Base-by-base conservation (phyloP, 1,140 invertebrate species). In the Orchestia grillus region DNA sequence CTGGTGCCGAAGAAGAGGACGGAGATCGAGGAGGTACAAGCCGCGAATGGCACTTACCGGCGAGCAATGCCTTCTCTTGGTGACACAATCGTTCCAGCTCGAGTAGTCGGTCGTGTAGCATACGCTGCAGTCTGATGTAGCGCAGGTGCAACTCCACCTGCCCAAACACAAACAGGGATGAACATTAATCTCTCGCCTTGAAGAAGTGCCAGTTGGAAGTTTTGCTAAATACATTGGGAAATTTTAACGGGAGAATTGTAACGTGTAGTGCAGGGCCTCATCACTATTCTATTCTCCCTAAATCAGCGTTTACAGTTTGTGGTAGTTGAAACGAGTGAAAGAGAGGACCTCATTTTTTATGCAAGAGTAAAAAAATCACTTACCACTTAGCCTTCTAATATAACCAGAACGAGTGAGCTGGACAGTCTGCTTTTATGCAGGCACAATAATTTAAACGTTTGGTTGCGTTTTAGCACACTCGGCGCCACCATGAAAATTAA, bases 71-170 rank as follows among this genome's bases (percentile, higher is more conserved):
- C 96, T 98, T 98, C 97, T 99, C 99, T 87, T 98, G 98, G 45
- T 99, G 97, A 97, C 98, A 98, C 4, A 99, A 97, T 95, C 98
- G 98, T 97, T 99, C 98, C 57, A 99, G 97, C 97, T 99, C 99
- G 92, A 98, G 98, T 97, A 99, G 98, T 97, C 99, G 99, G n/a
- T 98, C 98, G 97, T 99, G 98, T 16, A 99, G 97, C 45, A 98
- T 98, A 96, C 98, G 98, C 97, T 99, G 99, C 15, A 99, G 97
- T 96, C 99, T 98, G 91, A 99, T 98, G 97, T 99, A 99, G 90
- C 99, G 98, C 98, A 99, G 99, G 97, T 99, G 99, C 4, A 99
- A 98, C 97, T 99, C 98, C 43, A 99, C 98, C 98, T 98, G 96
- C 62, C 4, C 23, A 41, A 44, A 11, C 41, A 28, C 28, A 1